Percentiles rank a stretch among this genome's conserved stretches.
These are phyloP conservation scores for Sebastes minor DNA, from an alignment of 2,797 vertebrate genomes.

Conservation along the genomic window DNA sequence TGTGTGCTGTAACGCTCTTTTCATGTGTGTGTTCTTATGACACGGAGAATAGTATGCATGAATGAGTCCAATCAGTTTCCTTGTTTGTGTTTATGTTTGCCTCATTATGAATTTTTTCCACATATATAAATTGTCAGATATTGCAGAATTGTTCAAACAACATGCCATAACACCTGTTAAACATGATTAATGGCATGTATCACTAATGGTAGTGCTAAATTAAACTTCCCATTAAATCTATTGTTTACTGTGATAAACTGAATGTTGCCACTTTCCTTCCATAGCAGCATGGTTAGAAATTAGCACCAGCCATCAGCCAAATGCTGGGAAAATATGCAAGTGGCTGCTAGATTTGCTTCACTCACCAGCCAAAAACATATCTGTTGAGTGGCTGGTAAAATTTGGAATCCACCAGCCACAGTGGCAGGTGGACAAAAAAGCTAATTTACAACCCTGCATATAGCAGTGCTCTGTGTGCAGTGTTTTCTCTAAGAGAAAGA, in stretches of 20 bases:
- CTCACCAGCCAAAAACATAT: too few relatives aligned
- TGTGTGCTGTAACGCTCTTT: not conserved
- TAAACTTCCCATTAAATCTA: not conserved
- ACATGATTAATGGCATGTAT: not conserved
- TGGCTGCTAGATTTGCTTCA: too few relatives aligned
- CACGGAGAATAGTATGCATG: not conserved
- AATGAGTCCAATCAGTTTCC: not conserved
- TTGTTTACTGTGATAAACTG: not conserved
- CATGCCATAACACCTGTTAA: not conserved
- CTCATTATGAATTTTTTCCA: not conserved
- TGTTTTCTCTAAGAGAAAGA: not conserved
- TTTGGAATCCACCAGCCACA: too few relatives aligned
- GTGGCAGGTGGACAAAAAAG: too few relatives aligned
- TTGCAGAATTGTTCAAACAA: not conserved
- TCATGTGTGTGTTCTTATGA: not conserved
- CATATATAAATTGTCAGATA: not conserved
- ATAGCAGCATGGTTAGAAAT: too few relatives aligned
- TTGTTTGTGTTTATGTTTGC: not conserved
- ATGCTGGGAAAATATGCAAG: too few relatives aligned
- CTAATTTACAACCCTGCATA: not conserved
- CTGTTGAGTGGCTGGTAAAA: too few relatives aligned
- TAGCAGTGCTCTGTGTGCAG: not conserved
- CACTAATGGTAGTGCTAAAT: not conserved
- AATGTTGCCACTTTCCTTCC: not conserved
- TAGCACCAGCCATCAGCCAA: too few relatives aligned